Percentiles rank a stretch among this genome's conserved stretches.
These are phyloP conservation scores for Fragariocoptes setiger DNA, from an alignment of 1,140 invertebrate genomes.

Conservation along the genomic window DNA sequence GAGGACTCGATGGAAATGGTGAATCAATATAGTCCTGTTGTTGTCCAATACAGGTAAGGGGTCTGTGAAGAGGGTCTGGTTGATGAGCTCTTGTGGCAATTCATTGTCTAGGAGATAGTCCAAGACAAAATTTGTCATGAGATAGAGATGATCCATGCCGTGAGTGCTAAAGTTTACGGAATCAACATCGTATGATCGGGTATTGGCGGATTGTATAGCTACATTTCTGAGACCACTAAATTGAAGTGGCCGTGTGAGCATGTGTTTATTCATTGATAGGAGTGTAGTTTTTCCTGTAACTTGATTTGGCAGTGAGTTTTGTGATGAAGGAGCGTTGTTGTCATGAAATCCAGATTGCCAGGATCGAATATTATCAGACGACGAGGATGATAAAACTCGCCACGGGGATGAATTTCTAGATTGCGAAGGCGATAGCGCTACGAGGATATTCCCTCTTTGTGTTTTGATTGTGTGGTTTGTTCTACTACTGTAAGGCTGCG, in stretches of 20 bases:
- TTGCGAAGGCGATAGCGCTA: too few relatives aligned
- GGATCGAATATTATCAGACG: too few relatives aligned
- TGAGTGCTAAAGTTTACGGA: conserved; percentile 1
- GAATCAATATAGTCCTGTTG: conserved; percentile 3
- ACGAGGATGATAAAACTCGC: too few relatives aligned
- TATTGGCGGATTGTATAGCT: background rate
- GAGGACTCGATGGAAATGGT: conserved; percentile 5
- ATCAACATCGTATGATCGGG: background rate
- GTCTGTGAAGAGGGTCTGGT: conserved; percentile 6
- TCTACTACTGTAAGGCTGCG: too few relatives aligned
- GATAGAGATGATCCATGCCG: conserved; percentile 10
- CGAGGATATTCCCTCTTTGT: too few relatives aligned
- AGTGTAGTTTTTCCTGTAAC: too few relatives aligned
- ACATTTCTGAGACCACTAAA: background rate
- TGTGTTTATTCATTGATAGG: too few relatives aligned
- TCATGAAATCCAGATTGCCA: too few relatives aligned
- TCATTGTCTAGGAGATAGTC: conserved; percentile 3
- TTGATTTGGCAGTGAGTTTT: too few relatives aligned
- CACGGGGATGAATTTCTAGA: too few relatives aligned
- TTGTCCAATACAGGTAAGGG: conserved; percentile 4
- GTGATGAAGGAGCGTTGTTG: too few relatives aligned
- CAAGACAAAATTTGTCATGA: conserved; percentile 6
- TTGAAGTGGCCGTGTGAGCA: background rate
- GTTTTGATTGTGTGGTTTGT: too few relatives aligned
- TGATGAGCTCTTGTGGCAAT: conserved; percentile 5